phyloP scores from a whole-genome alignment of 2,888 invertebrate genomes.

The Amblyjoppa fuscipennis region DNA sequence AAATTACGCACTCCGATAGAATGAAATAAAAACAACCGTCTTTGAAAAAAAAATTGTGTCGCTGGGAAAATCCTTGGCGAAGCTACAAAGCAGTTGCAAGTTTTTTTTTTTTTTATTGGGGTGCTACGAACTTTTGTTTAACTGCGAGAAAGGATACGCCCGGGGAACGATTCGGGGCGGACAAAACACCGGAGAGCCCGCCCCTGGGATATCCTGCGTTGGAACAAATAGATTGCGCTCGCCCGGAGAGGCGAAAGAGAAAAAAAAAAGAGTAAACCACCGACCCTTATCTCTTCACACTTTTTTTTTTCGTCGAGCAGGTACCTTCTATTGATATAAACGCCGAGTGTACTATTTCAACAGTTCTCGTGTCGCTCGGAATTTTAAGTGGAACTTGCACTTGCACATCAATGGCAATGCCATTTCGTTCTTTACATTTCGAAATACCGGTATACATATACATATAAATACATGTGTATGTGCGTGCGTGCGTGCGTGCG shows the following conservation, averaged over 20 bases:
- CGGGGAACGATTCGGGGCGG: slow-evolving; percentile 36
- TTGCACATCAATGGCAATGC: slow-evolving; percentile 29
- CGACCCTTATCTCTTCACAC: slow-evolving; percentile 46
- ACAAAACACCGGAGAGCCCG: slow-evolving; percentile 36
- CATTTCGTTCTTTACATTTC: slow-evolving; percentile 38
- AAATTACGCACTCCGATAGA: no score
- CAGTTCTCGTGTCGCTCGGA: neutral
- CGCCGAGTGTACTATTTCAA: slow-evolving; percentile 10
- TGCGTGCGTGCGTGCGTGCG: neutral
- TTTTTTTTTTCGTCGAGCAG: slow-evolving; percentile 22
- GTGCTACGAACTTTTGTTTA: no score
- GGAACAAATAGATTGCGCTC: slow-evolving; percentile 53
- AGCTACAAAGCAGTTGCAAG: no score
- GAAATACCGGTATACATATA: slow-evolving; percentile 1
- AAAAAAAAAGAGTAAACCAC: slow-evolving; percentile 21
- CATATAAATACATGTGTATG: no score
- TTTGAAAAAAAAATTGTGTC: no score
- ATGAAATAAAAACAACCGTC: no score
- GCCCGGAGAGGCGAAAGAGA: slow-evolving; percentile 12
- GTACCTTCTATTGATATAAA: slow-evolving; percentile 28
- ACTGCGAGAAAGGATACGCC: no score
- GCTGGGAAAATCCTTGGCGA: no score
- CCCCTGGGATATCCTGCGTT: slow-evolving; percentile 12
- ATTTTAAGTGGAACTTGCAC: slow-evolving; percentile 22
- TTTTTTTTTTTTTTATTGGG: no score